Percentiles rank a stretch among this genome's conserved stretches.
Conservation (phyloP, 1,140 invertebrate genomes). For the Oedothorax gibbosus region DNA sequence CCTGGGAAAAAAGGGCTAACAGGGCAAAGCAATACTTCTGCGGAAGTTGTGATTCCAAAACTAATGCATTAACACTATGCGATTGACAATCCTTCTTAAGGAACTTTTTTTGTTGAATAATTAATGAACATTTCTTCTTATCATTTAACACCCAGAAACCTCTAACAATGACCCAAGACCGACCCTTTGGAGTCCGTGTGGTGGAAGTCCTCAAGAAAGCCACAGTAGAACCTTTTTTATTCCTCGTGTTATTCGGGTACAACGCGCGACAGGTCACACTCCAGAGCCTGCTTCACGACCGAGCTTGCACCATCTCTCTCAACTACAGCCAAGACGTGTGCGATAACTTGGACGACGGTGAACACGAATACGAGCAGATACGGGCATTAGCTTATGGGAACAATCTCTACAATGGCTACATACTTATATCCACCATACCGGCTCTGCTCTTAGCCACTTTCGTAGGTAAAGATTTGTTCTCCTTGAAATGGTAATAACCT, state of each 20-base stretch:
- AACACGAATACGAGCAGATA: slow-evolving; percentile 58
- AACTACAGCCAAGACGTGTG: slow-evolving; percentile 65
- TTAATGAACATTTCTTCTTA: too few species aligned
- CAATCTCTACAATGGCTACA: slow-evolving; percentile 67
- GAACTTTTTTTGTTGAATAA: too few species aligned
- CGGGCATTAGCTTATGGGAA: slow-evolving; percentile 2
- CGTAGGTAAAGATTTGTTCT: slow-evolving; percentile 50
- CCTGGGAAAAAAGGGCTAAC: too few species aligned
- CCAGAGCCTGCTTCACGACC: slow-evolving; percentile 69
- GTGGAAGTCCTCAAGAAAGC: slow-evolving; percentile 21
- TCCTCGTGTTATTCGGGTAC: slow-evolving; percentile 70
- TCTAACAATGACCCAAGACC: neutral
- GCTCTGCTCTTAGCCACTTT: slow-evolving; percentile 68
- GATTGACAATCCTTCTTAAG: too few species aligned
- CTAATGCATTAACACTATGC: too few species aligned
- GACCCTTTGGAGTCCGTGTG: neutral
- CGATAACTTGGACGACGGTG: slow-evolving; percentile 64
- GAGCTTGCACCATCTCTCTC: slow-evolving; percentile 64
- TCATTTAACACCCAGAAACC: neutral
- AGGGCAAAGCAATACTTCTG: too few species aligned
- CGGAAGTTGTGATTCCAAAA: too few species aligned
- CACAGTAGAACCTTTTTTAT: slow-evolving; percentile 71
- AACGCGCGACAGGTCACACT: slow-evolving; percentile 68
- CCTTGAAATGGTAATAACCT: too few species aligned
- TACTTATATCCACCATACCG: slow-evolving; percentile 63